Evolutionary conservation across 2,113 vertebrate genomes (phyloP).

Genomic region (mouse (Mus musculus)): GRCm39 chr16:34661001-34661500

Average conservation of each 20-base stretch:
- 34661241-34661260: not conserved
- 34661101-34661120: conserved; percentile 26
- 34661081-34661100: not conserved
- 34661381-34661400: not conserved
- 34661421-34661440: not conserved
- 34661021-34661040: not conserved
- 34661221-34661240: conserved; percentile 33
- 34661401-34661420: not conserved
- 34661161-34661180: conserved; percentile 35
- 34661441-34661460: conserved; percentile 24
- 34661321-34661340: not conserved
- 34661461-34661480: conserved; percentile 36
- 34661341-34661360: not conserved
- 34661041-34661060: not conserved
- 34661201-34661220: not conserved
- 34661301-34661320: not conserved
- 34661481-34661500: not conserved
- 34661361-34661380: not conserved
- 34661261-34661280: not conserved
- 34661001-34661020: not conserved
- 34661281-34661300: not conserved
- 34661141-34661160: conserved; percentile 26
- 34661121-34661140: conserved; percentile 21
- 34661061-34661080: not conserved
- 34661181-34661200: conserved; percentile 15